Conservation (phyloP, 2,113 vertebrate genomes). For the Pavo muticus region DNA sequence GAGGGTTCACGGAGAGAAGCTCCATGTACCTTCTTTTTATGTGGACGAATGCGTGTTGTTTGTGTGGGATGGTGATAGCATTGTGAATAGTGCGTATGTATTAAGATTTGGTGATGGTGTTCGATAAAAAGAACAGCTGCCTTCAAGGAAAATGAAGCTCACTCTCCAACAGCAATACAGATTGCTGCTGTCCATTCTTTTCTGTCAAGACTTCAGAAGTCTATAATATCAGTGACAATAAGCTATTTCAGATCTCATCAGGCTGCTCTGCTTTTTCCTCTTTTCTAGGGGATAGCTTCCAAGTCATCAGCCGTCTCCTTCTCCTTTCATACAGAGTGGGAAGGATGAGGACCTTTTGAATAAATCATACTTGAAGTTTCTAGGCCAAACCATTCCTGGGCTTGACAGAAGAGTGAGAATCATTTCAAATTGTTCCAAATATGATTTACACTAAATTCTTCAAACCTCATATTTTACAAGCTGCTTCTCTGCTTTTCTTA, state of each 20-base stretch:
- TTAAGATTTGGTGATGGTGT: not conserved
- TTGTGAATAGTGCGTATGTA: not conserved
- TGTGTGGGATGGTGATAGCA: not conserved
- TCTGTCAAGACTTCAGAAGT: constrained; percentile 4
- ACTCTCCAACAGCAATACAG: not conserved
- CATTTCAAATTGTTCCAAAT: constrained; percentile 38
- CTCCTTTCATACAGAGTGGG: constrained; percentile 6
- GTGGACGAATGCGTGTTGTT: not conserved
- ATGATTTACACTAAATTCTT: constrained; percentile 4
- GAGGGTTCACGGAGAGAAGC: not conserved
- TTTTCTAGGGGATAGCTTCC: constrained; percentile 21
- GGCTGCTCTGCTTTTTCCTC: constrained; percentile 9
- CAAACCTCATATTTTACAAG: constrained; percentile 3
- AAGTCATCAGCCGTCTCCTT: not conserved
- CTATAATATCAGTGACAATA: constrained; percentile 19
- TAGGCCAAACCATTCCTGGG: constrained; percentile 51
- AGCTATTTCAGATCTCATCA: constrained; percentile 35
- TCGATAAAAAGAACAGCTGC: not conserved
- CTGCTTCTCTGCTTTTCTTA: constrained; percentile 16
- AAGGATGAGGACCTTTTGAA: constrained; percentile 36
- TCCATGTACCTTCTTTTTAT: not conserved
- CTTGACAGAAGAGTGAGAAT: constrained; percentile 22
- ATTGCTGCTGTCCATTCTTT: constrained; percentile 18
- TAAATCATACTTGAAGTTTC: constrained; percentile 63
- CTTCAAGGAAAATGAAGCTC: not conserved